Evolutionary conservation across 2,113 vertebrate genomes (phyloP).

Genomic region (Bos javanicus): DNA sequence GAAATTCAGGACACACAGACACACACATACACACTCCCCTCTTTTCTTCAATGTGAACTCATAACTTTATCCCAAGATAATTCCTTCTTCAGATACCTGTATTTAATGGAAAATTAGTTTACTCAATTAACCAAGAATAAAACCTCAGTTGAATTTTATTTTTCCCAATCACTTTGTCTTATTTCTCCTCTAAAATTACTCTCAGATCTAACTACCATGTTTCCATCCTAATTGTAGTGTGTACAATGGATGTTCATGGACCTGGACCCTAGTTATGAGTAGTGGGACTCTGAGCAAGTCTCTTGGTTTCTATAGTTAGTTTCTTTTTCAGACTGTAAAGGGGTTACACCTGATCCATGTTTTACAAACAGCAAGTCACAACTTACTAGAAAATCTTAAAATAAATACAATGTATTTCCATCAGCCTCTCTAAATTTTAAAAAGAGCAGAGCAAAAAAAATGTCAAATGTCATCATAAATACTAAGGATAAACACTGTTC

Average conservation of each 20-base stretch:
- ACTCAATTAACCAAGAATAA: background rate
- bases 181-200: background rate
- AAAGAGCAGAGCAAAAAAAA: background rate
- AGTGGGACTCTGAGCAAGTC: background rate
- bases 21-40: background rate
- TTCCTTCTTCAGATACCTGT: background rate
- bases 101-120: background rate
- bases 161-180: background rate
- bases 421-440: slow-evolving; percentile 1
- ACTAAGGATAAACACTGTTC: background rate
- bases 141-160: background rate
- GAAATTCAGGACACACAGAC: background rate
- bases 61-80: background rate
- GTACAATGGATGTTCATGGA: background rate
- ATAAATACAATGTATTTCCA: background rate
- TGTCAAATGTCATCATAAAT: background rate
- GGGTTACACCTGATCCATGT: background rate
- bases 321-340: slow-evolving; percentile 11
- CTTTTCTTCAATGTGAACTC: background rate
- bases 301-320: background rate
- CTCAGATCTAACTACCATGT: background rate
- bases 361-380: background rate
- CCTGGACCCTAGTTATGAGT: background rate
- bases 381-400: background rate
- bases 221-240: background rate